Evolutionary conservation across 2,797 vertebrate species (phyloP).

Genomic region (Poliocrania exsul): DNA sequence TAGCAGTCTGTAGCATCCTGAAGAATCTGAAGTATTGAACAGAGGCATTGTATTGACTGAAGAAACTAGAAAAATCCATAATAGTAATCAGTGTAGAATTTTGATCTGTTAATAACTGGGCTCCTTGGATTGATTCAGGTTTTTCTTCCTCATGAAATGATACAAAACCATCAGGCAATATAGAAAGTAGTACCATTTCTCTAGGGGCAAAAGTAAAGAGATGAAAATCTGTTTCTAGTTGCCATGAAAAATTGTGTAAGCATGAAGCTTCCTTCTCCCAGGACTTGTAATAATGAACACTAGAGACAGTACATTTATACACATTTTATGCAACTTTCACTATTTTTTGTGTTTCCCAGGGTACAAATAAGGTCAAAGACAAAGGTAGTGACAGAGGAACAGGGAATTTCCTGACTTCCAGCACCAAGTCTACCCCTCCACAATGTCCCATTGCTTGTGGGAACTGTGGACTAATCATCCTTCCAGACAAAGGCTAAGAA

Average conservation of each 20-base stretch:
- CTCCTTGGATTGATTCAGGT: background rate
- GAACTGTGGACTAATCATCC: background rate
- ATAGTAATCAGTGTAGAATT: background rate
- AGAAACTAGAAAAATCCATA: background rate
- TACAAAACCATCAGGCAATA: background rate
- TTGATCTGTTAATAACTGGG: background rate
- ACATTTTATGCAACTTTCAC: background rate
- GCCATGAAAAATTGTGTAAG: background rate
- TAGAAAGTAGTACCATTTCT: background rate
- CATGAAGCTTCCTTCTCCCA: background rate
- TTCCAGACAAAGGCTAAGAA: background rate
- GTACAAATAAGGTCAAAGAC: background rate
- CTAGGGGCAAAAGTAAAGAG: background rate
- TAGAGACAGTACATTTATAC: background rate
- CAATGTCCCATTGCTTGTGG: background rate
- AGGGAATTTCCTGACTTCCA: background rate
- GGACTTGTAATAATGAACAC: background rate
- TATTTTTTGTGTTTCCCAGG: background rate
- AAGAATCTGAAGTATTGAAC: background rate
- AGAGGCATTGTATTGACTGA: background rate
- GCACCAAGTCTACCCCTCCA: background rate
- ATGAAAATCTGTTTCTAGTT: background rate
- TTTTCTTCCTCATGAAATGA: background rate
- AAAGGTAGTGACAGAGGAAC: background rate
- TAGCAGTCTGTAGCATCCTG: background rate